Base-by-base conservation (phyloP, 1,140 invertebrate genomes). In the Drosophila equinoxialis region DNA sequence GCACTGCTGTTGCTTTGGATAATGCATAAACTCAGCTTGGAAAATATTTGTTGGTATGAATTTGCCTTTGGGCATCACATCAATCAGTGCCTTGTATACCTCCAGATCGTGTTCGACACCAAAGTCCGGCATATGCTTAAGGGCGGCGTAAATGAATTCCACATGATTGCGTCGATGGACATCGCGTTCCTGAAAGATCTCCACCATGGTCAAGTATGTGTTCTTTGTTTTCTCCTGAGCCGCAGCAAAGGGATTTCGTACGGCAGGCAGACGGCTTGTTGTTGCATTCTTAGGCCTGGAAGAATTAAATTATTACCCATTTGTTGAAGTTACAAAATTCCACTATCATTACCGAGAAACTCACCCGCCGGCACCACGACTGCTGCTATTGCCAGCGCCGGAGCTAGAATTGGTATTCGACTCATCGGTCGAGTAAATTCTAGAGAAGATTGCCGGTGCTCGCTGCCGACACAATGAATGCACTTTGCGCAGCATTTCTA, bases 1-100 rank as follows among this genome's bases (percentile, higher is more conserved):
- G 93, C 97, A 98, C 62, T 97, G 94, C 90, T 99, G 99, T 80
- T 99, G 98, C 92, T 97, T 97, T 0, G 98, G 97, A 93, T 97
- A 99, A 92, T 99, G 97, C 94, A 96, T 95, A 77, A 98, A 96
- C 91, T 98, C 97, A 0, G 95, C 94, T 94, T 98, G 97, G 83
- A 96, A 95, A 17, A 95, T 91, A 92, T 96, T 98, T 35, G 90
- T 93, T 0, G 98, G 95, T 65, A 99, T 94, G 91, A 98, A 96
- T 91, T 95, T 96, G 51, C 96, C 98, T 93, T 99, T 98, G 0
- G 99, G 98, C 91, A 99, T 95, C 13, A 99, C 94, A 91, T 98
- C 95, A 17, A 99, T 93, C 26, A 99, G 73, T 41, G 94, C 93
- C 93, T 99, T 99, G 91, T 99, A 99, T 0, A 95, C 94, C 81